phyloP scores from a whole-genome alignment of 2,113 vertebrate genomes.

The Lycaon pictus region DNA sequence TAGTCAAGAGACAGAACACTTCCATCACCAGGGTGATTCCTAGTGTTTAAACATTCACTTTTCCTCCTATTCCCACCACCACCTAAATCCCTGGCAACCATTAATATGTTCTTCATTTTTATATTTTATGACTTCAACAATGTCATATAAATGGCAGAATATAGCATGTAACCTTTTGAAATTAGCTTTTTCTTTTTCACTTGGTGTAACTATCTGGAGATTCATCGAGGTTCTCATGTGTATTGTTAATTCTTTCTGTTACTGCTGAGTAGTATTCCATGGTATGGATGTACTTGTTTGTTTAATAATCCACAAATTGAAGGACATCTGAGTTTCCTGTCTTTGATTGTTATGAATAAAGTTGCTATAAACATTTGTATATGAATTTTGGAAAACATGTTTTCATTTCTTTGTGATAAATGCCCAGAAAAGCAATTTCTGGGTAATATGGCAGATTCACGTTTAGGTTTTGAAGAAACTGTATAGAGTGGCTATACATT shows the following conservation, averaged over 20 bases:
- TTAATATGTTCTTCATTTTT: neutral
- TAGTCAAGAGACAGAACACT: neutral
- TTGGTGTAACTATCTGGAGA: neutral
- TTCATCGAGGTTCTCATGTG: neutral
- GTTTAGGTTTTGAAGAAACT: neutral
- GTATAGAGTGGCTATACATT: neutral
- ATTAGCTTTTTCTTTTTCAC: neutral
- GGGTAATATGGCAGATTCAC: neutral
- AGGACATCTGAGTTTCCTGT: no score
- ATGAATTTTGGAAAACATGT: no score
- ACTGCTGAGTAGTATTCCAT: neutral
- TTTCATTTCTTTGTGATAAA: no score
- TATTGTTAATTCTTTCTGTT: neutral
- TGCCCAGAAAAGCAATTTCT: neutral
- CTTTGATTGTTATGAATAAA: no score
- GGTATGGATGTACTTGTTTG: neutral
- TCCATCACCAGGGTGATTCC: neutral
- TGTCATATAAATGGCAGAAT: neutral
- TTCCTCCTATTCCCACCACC: neutral
- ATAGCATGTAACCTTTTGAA: neutral
- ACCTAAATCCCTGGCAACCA: neutral
- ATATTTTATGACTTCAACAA: neutral
- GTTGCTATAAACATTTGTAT: no score
- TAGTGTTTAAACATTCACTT: neutral
- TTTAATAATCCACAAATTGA: neutral